These are phyloP conservation scores for Mus pahari DNA, from an alignment of 2,113 vertebrate genomes.

Conservation along the genomic window DNA sequence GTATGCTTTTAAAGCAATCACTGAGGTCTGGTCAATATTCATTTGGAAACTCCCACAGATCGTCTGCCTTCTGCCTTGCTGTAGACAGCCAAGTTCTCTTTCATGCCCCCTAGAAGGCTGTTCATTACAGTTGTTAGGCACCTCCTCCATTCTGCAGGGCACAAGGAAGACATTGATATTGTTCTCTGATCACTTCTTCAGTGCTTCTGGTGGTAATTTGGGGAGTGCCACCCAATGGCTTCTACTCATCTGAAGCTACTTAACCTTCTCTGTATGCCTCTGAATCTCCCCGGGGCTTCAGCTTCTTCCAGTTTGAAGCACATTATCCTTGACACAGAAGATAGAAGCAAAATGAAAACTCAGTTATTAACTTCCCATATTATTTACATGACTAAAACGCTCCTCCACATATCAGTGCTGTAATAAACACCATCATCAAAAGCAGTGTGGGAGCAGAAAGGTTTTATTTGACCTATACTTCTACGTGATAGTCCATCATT, in stretches of 20 bases:
- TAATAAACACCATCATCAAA: too few species aligned
- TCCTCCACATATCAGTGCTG: neutral
- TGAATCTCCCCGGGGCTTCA: neutral
- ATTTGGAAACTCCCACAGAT: slow-evolving; percentile 47
- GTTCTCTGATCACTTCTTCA: neutral
- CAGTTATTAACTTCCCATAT: neutral
- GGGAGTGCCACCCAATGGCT: neutral
- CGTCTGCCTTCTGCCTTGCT: neutral
- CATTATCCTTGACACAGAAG: slow-evolving; percentile 26
- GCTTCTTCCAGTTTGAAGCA: slow-evolving; percentile 17
- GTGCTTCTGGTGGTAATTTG: neutral
- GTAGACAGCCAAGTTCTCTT: slow-evolving; percentile 11
- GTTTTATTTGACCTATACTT: neutral
- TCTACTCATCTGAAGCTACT: neutral
- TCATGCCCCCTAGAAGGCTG: slow-evolving; percentile 11
- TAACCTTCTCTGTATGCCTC: neutral
- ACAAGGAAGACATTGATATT: neutral
- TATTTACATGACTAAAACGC: neutral
- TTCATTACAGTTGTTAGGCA: slow-evolving; percentile 45
- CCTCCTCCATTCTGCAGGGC: slow-evolving; percentile 39
- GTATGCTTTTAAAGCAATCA: neutral
- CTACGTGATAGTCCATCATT: neutral
- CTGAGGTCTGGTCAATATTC: neutral
- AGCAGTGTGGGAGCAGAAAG: neutral
- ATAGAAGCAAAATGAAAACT: neutral